Percentiles rank a stretch among this genome's conserved stretches.
phyloP scores from a whole-genome alignment of 2,113 vertebrate genomes.

The Uropsilus gracilis region DNA sequence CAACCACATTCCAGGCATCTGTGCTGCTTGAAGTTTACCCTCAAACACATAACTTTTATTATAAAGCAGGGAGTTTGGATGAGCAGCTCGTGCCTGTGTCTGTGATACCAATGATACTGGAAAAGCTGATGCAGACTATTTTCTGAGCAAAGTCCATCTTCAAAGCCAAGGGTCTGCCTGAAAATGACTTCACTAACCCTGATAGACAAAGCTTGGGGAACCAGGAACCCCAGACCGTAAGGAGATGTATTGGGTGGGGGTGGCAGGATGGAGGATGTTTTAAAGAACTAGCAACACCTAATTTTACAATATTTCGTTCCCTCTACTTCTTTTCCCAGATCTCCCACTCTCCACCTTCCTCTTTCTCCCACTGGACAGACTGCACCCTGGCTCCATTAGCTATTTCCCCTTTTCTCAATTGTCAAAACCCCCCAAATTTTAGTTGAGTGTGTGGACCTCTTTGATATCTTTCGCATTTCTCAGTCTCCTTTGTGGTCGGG shows the following conservation, averaged over 20 bases:
- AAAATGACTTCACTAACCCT: not conserved
- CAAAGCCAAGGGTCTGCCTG: not conserved
- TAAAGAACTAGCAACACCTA: not conserved
- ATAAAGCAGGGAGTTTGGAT: conserved; percentile 12
- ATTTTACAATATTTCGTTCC: not conserved
- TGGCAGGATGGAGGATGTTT: not conserved
- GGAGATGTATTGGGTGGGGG: fast-evolving
- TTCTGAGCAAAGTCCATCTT: conserved; percentile 16
- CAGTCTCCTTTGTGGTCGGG: not conserved
- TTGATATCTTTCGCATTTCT: not conserved
- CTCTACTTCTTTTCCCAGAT: not conserved
- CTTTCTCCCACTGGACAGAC: not conserved
- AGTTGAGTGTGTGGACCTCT: not conserved
- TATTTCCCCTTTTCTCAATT: not conserved
- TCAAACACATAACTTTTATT: not conserved
- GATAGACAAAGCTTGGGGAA: conserved; percentile 27
- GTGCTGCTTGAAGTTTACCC: not conserved
- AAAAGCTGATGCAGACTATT: conserved; percentile 8
- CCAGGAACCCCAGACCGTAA: not conserved
- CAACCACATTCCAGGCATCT: not conserved
- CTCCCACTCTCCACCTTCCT: not conserved
- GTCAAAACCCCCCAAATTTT: not conserved
- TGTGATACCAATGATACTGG: not conserved
- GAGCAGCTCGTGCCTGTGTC: not conserved
- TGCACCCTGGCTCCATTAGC: not conserved